Evolutionary conservation across 2,888 invertebrate species (phyloP).

Genomic region (Drosophila siamana): DNA sequence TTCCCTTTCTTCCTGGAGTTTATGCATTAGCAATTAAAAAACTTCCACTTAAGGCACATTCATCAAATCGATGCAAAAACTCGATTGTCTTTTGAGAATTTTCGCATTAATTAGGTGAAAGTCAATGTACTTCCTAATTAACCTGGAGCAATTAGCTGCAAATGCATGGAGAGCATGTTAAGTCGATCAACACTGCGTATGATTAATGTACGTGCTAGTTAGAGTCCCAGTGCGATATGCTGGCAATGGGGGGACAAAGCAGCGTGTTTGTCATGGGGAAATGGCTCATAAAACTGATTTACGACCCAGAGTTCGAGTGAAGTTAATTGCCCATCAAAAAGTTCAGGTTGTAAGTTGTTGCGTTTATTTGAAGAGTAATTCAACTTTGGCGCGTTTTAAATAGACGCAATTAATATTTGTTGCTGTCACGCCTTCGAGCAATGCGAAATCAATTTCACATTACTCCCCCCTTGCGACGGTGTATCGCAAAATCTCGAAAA

Average conservation of each 20-base stretch:
- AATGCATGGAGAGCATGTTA: background rate
- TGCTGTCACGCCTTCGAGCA: slow-evolving; percentile 42
- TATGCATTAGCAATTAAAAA: too few relatives aligned
- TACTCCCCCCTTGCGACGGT: slow-evolving; percentile 44
- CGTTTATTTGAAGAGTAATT: slow-evolving; percentile 48
- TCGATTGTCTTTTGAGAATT: too few relatives aligned
- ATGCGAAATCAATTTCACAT: slow-evolving; percentile 48
- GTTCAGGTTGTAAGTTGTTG: slow-evolving; percentile 16
- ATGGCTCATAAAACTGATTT: slow-evolving; percentile 54
- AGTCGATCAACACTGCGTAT: slow-evolving; percentile 53
- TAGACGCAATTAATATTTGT: slow-evolving; percentile 58
- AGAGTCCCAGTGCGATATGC: background rate
- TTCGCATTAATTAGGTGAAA: slow-evolving; percentile 1
- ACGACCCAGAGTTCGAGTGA: slow-evolving; percentile 22
- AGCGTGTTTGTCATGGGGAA: slow-evolving; percentile 26
- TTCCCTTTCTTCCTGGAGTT: too few relatives aligned
- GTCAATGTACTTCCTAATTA: slow-evolving; percentile 20
- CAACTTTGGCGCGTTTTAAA: slow-evolving; percentile 55
- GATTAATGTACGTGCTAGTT: slow-evolving; percentile 53
- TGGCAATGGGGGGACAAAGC: slow-evolving; percentile 7
- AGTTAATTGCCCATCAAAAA: slow-evolving; percentile 50
- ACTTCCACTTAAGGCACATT: too few relatives aligned
- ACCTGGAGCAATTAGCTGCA: slow-evolving; percentile 38
- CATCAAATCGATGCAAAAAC: too few relatives aligned
- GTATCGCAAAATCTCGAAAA: slow-evolving; percentile 44